Conservation (phyloP, 1,140 invertebrate genomes). For the Rhyzopertha dominica region DNA sequence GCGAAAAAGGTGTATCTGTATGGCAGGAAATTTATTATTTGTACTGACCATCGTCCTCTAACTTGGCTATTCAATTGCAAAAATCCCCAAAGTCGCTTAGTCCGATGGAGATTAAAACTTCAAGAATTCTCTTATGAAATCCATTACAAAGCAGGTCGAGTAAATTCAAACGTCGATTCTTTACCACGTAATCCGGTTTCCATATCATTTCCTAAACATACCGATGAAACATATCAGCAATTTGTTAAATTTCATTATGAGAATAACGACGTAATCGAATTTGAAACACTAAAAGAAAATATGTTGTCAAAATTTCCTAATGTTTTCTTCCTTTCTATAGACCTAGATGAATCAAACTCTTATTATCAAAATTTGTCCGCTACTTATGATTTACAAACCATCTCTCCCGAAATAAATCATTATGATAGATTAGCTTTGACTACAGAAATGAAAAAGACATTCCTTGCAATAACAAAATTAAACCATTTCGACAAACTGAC, state of each 20-base stretch:
- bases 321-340: slow-evolving; percentile 30
- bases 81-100: slow-evolving; percentile 43
- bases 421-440: slow-evolving; percentile 17
- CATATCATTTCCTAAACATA: slow-evolving; percentile 9
- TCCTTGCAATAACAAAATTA: slow-evolving; percentile 25
- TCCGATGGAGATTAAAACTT: slow-evolving; percentile 46
- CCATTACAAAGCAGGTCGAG: slow-evolving; percentile 42
- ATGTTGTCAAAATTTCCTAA: slow-evolving; percentile 24
- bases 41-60: slow-evolving; percentile 48
- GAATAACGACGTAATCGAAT: slow-evolving; percentile 22
- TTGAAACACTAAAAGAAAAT: slow-evolving; percentile 27
- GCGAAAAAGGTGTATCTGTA: too few species aligned
- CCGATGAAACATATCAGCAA: slow-evolving; percentile 23
- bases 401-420: slow-evolving; percentile 15
- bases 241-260: slow-evolving; percentile 36
- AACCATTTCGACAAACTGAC: slow-evolving; percentile 32
- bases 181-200: slow-evolving; percentile 33
- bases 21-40: slow-evolving; percentile 41
- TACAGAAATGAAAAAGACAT: slow-evolving; percentile 24
- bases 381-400: slow-evolving; percentile 18
- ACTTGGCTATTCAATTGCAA: slow-evolving; percentile 45
- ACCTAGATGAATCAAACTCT: slow-evolving; percentile 30
- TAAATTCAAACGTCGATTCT: slow-evolving; percentile 43
- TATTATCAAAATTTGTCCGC: slow-evolving; percentile 22
- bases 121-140: slow-evolving; percentile 48